Percentiles rank a stretch among this genome's conserved stretches.
Conservation (phyloP, 2,888 invertebrate species). For the Antheraea yamamai region DNA sequence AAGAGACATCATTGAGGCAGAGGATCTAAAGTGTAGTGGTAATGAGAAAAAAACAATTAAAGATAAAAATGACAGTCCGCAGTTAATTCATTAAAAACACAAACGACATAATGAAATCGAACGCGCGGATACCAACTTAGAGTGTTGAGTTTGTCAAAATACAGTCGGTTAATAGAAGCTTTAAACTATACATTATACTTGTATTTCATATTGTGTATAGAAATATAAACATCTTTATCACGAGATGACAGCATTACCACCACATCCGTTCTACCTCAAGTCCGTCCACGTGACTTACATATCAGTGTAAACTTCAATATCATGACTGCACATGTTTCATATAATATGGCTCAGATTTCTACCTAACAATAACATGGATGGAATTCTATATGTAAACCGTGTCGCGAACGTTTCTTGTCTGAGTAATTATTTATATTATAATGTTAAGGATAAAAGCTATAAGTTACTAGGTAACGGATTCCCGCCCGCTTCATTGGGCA, state of each 20-base stretch:
- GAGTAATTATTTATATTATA: slow-evolving; percentile 3
- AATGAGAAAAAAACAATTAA: too few relatives aligned
- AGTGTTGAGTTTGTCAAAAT: neutral
- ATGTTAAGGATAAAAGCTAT: neutral
- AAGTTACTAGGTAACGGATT: too few relatives aligned
- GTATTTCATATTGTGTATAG: slow-evolving; percentile 19
- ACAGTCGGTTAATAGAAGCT: neutral
- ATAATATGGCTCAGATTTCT: slow-evolving; percentile 9
- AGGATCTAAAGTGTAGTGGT: too few relatives aligned
- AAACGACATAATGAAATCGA: too few relatives aligned
- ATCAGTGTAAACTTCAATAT: slow-evolving; percentile 21
- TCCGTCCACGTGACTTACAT: slow-evolving; percentile 41
- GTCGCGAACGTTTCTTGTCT: neutral
- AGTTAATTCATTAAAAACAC: too few relatives aligned
- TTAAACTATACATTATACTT: neutral
- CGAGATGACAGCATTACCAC: slow-evolving; percentile 42
- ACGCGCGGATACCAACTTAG: neutral
- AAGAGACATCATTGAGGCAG: too few relatives aligned
- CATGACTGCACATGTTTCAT: slow-evolving; percentile 28
- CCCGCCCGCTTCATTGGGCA: too few relatives aligned
- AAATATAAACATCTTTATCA: slow-evolving; percentile 40
- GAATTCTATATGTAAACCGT: neutral
- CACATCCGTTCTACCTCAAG: slow-evolving; percentile 43
- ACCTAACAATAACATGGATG: slow-evolving; percentile 5
- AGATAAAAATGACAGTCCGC: too few relatives aligned